A percentile compares a stretch with the other conserved stretches of the same genome.
These are phyloP conservation scores for Amyelois transitella DNA, from an alignment of 1,140 invertebrate genomes.

Conservation along the genomic window DNA sequence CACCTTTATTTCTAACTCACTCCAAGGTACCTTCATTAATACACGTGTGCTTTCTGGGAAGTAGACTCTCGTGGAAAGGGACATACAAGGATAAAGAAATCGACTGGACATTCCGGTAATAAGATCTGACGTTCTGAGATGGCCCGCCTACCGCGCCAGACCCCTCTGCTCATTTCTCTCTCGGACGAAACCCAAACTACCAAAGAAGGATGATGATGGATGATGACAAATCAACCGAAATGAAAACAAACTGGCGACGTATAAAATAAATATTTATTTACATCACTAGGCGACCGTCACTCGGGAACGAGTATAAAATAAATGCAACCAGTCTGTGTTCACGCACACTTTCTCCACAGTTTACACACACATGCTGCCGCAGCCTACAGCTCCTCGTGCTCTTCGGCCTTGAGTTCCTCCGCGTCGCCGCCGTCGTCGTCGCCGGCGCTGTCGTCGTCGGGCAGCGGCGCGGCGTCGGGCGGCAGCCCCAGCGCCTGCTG, in stretches of 20 bases:
- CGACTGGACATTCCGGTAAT: too few relatives aligned
- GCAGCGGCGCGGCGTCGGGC: conserved; percentile 32
- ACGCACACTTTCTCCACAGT: too few relatives aligned
- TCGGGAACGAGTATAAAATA: conserved; percentile 1
- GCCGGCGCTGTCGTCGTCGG: conserved; percentile 13
- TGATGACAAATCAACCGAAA: background rate
- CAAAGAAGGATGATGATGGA: background rate
- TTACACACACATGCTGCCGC: background rate
- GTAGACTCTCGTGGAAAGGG: too few relatives aligned
- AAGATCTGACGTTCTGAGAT: too few relatives aligned
- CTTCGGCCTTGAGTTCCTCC: conserved; percentile 22
- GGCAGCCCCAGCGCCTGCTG: conserved; percentile 43
- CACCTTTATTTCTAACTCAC: too few relatives aligned
- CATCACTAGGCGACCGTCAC: background rate
- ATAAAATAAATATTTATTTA: conserved; percentile 7
- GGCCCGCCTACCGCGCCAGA: too few relatives aligned
- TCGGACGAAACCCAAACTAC: too few relatives aligned
- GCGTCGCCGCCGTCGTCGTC: conserved; percentile 15
- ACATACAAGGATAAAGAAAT: too few relatives aligned
- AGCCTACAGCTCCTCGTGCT: conserved; percentile 31
- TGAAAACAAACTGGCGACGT: background rate
- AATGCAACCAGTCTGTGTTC: background rate
- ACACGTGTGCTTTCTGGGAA: too few relatives aligned
- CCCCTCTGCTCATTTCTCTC: too few relatives aligned
- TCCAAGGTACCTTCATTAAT: too few relatives aligned